Base-by-base conservation (phyloP, 2,113 vertebrate genomes). In the Gnathonemus longibarbis region DNA sequence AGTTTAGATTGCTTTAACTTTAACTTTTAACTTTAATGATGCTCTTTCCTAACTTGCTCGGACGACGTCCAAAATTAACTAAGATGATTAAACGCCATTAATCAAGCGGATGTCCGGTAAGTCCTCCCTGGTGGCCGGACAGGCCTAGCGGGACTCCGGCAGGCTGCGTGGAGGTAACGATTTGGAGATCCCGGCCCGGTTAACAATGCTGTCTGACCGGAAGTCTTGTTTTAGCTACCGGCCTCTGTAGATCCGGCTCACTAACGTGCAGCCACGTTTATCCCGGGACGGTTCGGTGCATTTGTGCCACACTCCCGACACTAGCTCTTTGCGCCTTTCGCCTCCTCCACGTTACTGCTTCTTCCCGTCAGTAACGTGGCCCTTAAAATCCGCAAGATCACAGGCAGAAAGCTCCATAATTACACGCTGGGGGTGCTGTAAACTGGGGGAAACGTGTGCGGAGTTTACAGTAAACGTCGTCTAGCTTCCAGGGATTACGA, bases 391-490 rank as follows among this genome's bases (percentile, higher is more conserved):
- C 70, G 31, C 31, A 84, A 3, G 45, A 84, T 84, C 45, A 48
- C 24, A 62, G 53, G 3, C 31, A 13, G 8, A 66, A 46, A 42
- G 35, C 35, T 46, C 6, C 39, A 11, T 62, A 66, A 88, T 88
- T 45, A 19, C 56, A 21, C 19, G 9, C 17, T 35, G n/a, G 49
- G 21, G 31, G 62, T 19, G n/a, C 56, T 11, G 10, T 88, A 35
- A 52, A 15, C 35, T 24, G 3, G 74, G 13, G 24, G 19, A 21
- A 39, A 35, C 52, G 48, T 58, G 62, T 45, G 21, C 6, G 13
- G 31, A 89, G 88, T 90, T 91, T 91, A 90, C 52, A 45, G 89
- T 83, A 84, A 90, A 45, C 62, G 13, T 15, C 24, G 10, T 31
- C 19, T 11, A 49, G 31, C 5, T 19, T 48, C 77, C 42, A 6